Evolutionary conservation across 2,797 vertebrate species (phyloP), one percentile per base, ranked within the genome.

Genomic region (Centroberyx gerrardi): DNA sequence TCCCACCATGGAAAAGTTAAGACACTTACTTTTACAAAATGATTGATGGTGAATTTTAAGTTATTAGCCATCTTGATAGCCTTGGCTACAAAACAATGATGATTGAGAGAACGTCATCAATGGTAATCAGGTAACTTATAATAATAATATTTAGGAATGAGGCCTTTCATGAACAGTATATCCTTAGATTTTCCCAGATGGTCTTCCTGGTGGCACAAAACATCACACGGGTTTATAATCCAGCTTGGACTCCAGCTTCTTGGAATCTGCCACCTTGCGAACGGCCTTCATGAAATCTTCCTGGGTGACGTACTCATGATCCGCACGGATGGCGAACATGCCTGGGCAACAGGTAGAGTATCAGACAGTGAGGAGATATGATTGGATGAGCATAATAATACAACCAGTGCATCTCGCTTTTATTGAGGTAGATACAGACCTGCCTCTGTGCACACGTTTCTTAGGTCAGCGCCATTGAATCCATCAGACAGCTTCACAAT

Each of bases 361-460:
- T 10, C 14, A 12, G 42, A 15, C 60, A 44, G n/a, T 12, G 6
- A 18, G 12, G 3, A 40, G 8, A 18, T 33, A 6, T 36, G 36
- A 10, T 44, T 44, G 14, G 15, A 17, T 17, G 4, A 17, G 29
- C 7, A 31, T 6, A 59, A 5, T 4, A 1, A 7, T 2, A 4
- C 31, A 36, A 38, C 28, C 27, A 15, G 8, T 44, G 18, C 13
- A 9, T 44, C 33, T 36, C 33, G 8, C 5, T 4, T 10, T 22
- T 31, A 28, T 12, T 27, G 22, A 3, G 8, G 2, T 28, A 10
- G 38, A 15, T 18, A n/a, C 6, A 46, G 4, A 97, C 96, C 96
- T 94, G 96, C 96, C 94, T 97, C 96, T 75, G 96, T 97, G 79
- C 96, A 97, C 88, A 97, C 96, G 40, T 97, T 97, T 86, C 96